A percentile compares a stretch with the other conserved stretches of the same genome.
phyloP scores from a whole-genome alignment of 2,888 invertebrate genomes.

The Cephalotes varians region DNA sequence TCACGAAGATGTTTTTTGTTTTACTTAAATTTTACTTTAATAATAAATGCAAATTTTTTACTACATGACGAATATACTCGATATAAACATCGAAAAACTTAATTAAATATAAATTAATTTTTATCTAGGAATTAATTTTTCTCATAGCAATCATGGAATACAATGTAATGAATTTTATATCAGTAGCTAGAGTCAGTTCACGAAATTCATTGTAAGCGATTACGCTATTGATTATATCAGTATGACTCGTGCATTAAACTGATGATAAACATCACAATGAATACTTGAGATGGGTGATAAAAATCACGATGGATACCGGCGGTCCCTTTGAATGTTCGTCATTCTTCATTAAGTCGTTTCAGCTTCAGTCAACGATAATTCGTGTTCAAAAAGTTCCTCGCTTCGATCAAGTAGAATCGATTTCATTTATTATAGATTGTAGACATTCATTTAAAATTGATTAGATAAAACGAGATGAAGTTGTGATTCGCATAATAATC shows the following conservation, averaged over 20 bases:
- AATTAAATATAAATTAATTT: background rate
- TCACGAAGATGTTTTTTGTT: no score
- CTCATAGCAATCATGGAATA: background rate
- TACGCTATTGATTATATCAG: background rate
- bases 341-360: constrained; percentile 10
- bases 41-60: no score
- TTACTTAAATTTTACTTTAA: no score
- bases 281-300: background rate
- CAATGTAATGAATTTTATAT: background rate
- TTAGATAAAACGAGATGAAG: constrained; percentile 27
- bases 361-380: background rate
- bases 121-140: background rate
- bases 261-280: background rate
- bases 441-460: constrained; percentile 2
- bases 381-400: background rate
- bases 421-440: constrained; percentile 12
- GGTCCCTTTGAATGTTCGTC: background rate
- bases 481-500: constrained; percentile 16
- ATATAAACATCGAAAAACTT: no score
- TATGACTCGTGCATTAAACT: constrained; percentile 2
- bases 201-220: background rate
- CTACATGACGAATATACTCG: no score
- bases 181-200: background rate
- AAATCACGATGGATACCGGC: background rate
- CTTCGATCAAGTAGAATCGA: background rate